Conservation (phyloP, 2,113 vertebrate genomes). For the Xiphophorus hellerii region DNA sequence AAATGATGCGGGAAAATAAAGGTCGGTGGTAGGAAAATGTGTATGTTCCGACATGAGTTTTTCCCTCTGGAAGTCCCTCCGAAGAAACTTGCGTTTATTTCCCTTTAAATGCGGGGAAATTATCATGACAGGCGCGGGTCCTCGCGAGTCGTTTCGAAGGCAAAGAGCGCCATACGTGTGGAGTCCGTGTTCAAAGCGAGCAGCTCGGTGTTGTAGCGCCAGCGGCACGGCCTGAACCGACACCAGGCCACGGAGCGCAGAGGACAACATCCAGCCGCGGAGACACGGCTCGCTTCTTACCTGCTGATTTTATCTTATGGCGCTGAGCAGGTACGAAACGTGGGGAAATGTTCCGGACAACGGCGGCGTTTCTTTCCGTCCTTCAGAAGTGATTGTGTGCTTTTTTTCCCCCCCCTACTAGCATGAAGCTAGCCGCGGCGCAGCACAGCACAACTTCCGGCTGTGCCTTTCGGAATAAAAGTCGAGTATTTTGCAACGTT, state of each 20-base stretch:
- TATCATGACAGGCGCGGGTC: constrained; percentile 71
- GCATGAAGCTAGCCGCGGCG: constrained; percentile 51
- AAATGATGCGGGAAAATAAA: constrained; percentile 44
- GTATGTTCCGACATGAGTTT: constrained; percentile 1
- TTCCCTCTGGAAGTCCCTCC: background rate
- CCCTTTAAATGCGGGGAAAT: constrained; percentile 73
- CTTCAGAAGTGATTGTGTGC: constrained; percentile 73
- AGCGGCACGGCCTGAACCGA: constrained; percentile 55
- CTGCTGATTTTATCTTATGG: constrained; percentile 30
- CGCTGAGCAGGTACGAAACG: constrained; percentile 20
- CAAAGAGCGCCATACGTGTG: constrained; percentile 79
- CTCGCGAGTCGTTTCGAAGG: constrained; percentile 70
- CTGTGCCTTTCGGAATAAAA: constrained; percentile 48
- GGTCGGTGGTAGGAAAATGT: constrained; percentile 33
- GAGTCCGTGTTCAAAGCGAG: constrained; percentile 52
- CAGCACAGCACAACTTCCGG: constrained; percentile 29
- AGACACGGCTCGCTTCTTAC: constrained; percentile 63
- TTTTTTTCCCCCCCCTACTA: constrained; percentile 34
- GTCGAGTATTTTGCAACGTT: background rate
- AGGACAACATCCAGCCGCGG: background rate
- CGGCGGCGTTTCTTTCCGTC: constrained; percentile 71
- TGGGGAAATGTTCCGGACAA: constrained; percentile 44
- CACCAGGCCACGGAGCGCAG: constrained; percentile 47
- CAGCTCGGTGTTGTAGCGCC: constrained; percentile 50
- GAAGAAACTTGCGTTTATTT: constrained; percentile 51